phyloP scores from a whole-genome alignment of 2,888 invertebrate genomes.

The Leucophenga maculata region DNA sequence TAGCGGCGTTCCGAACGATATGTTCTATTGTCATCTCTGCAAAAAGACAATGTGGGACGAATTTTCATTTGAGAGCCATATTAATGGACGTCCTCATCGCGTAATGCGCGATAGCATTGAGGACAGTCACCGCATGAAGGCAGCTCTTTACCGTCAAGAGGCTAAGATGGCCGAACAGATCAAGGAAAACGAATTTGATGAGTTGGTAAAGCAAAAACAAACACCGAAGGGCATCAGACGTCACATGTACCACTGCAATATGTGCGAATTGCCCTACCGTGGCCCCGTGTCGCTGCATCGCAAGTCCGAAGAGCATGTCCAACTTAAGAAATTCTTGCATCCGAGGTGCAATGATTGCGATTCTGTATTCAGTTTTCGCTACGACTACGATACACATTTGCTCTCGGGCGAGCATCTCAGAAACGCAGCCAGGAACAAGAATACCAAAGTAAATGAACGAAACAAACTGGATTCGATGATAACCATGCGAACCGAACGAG shows the following conservation, averaged over 20 bases:
- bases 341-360: constrained; percentile 86
- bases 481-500: constrained; percentile 75
- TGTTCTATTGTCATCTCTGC: constrained; percentile 87
- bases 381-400: constrained; percentile 88
- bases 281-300: constrained; percentile 86
- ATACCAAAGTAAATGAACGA: constrained; percentile 72
- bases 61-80: constrained; percentile 84
- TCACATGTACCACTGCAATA: constrained; percentile 84
- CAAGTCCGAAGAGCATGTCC: constrained; percentile 86
- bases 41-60: constrained; percentile 87
- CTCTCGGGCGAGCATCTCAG: constrained; percentile 83
- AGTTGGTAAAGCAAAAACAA: constrained; percentile 81
- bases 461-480: constrained; percentile 67
- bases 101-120: constrained; percentile 73
- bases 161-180: constrained; percentile 83
- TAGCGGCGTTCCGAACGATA: constrained; percentile 72
- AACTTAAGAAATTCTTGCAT: constrained; percentile 87
- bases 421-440: constrained; percentile 73
- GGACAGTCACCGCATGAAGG: constrained; percentile 71
- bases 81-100: constrained; percentile 76
- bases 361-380: constrained; percentile 88
- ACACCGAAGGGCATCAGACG: constrained; percentile 50
- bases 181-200: constrained; percentile 77
- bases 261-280: constrained; percentile 89
- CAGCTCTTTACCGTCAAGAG: constrained; percentile 81